Conservation (phyloP, 2,888 invertebrate species). For the Melikaiella ostensackeni region DNA sequence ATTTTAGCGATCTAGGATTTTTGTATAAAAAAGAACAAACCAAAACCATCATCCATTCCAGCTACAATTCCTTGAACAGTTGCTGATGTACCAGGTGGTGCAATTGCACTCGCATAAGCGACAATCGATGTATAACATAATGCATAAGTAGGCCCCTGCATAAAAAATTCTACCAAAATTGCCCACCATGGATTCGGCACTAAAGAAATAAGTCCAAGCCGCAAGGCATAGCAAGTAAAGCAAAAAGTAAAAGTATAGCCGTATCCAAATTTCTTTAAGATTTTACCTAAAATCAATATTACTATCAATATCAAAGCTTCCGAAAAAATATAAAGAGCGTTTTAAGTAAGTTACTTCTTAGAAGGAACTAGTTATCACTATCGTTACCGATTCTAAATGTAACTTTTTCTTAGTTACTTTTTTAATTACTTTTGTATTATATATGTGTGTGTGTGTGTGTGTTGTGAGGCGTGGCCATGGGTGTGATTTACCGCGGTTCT, state of each 20-base stretch:
- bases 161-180: conserved; percentile 86
- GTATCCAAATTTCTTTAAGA: conserved; percentile 88
- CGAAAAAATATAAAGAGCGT: neutral
- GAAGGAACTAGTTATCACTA: too few species aligned
- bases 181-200: conserved; percentile 90
- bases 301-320: neutral
- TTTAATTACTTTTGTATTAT: too few species aligned
- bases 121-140: conserved; percentile 91
- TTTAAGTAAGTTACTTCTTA: too few species aligned
- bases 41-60: conserved; percentile 92
- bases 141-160: conserved; percentile 93
- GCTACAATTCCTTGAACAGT: conserved; percentile 92
- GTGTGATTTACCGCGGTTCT: too few species aligned
- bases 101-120: conserved; percentile 79
- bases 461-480: too few species aligned
- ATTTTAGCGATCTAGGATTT: neutral
- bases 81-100: conserved; percentile 86
- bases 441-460: too few species aligned
- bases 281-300: conserved; percentile 80
- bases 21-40: conserved; percentile 71
- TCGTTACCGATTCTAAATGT: too few species aligned
- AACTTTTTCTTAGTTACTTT: too few species aligned
- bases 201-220: conserved; percentile 87
- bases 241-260: conserved; percentile 88
- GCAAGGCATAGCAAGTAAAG: conserved; percentile 86